Evolutionary conservation across 2,113 vertebrate genomes (phyloP).

Genomic region (Engystomops pustulosus): DNA sequence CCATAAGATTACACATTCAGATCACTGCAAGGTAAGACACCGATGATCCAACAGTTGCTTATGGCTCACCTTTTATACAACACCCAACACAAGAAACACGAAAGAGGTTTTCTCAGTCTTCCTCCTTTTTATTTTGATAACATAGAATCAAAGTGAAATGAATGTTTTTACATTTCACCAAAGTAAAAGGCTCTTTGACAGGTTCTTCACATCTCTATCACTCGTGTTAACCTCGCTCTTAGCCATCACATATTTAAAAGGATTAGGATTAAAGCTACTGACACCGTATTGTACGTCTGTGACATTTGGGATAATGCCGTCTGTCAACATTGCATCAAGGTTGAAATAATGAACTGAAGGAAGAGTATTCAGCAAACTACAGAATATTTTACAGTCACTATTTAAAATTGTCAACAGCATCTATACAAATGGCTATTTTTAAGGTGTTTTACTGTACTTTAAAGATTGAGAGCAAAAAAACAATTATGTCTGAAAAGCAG

Average conservation of each 20-base stretch:
- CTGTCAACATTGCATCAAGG: conserved; percentile 33
- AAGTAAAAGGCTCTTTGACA: conserved; percentile 4
- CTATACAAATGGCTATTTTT: background rate
- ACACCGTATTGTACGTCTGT: conserved; percentile 41
- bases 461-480: background rate
- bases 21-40: background rate
- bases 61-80: background rate
- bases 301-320: conserved; percentile 28
- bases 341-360: conserved; percentile 10
- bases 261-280: conserved; percentile 34
- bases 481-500: too few relatives aligned
- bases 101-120: background rate
- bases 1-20: background rate
- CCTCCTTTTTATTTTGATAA: conserved; percentile 7
- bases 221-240: conserved; percentile 20
- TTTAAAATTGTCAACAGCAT: background rate
- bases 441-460: background rate
- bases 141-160: background rate
- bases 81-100: background rate
- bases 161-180: background rate
- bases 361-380: background rate
- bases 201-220: conserved; percentile 17
- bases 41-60: background rate
- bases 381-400: background rate
- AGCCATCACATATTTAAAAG: conserved; percentile 38